These are phyloP conservation scores for Drusus annulatus DNA, from an alignment of 1,140 invertebrate genomes.

Conservation along the genomic window DNA sequence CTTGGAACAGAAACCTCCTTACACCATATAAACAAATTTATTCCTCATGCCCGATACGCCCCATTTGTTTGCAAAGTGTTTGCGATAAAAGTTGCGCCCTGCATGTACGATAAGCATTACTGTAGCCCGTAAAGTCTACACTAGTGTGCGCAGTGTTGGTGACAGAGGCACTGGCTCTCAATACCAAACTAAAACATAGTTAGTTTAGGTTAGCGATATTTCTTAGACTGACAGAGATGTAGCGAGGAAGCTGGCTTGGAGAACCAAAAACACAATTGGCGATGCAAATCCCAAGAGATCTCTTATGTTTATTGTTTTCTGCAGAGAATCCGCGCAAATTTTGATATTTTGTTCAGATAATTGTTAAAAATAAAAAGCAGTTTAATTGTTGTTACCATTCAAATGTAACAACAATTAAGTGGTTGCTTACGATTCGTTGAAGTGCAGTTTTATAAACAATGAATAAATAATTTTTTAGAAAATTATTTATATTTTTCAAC, in stretches of 20 bases:
- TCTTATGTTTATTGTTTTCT: background rate
- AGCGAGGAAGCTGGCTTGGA: background rate
- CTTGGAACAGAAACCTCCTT: no score
- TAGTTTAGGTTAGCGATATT: background rate
- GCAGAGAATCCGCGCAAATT: no score
- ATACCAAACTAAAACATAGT: background rate
- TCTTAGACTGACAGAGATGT: no score
- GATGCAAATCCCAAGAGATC: slow-evolving; percentile 6
- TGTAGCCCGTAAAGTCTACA: no score
- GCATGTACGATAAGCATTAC: background rate
- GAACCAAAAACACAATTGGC: slow-evolving; percentile 9
- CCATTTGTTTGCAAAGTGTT: slow-evolving; percentile 28
- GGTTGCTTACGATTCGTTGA: no score
- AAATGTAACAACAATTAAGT: no score
- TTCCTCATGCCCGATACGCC: background rate
- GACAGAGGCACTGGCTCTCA: slow-evolving; percentile 5
- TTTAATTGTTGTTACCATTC: no score
- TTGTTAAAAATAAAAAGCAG: no score
- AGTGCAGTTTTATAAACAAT: no score
- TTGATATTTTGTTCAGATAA: no score
- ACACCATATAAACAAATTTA: slow-evolving; percentile 19
- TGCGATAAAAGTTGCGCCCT: slow-evolving; percentile 27
- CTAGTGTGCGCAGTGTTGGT: background rate
- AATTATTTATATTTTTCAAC: no score
- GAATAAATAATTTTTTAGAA: no score